phyloP scores from a whole-genome alignment of 2,113 vertebrate genomes.

The Cebus imitator region DNA sequence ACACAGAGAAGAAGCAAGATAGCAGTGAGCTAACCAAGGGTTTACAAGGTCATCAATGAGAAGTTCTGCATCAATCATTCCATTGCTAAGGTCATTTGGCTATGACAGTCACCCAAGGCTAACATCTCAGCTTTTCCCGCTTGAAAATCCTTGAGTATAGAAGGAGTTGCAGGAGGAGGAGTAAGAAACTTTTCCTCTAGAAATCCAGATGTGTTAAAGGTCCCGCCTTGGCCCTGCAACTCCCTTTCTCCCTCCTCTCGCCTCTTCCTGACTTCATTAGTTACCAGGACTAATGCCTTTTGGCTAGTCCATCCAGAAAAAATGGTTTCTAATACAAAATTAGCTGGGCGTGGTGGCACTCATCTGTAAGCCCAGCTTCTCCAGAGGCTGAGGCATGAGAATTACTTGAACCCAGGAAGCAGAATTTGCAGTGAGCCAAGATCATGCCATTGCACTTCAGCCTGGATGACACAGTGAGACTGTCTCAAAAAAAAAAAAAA shows the following conservation, averaged over 20 bases:
- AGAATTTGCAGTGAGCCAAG: too few species aligned
- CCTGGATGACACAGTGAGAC: too few species aligned
- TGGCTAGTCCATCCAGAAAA: conserved; percentile 18
- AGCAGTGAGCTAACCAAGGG: neutral
- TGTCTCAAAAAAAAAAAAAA: neutral
- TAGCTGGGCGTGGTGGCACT: too few species aligned
- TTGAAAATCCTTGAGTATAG: neutral
- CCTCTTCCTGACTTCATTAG: neutral
- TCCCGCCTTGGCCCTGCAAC: neutral
- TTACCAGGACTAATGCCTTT: neutral
- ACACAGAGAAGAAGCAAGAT: neutral
- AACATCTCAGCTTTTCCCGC: neutral
- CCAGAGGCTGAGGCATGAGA: too few species aligned
- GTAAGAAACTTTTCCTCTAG: neutral
- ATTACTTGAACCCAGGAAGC: too few species aligned
- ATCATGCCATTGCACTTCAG: too few species aligned
- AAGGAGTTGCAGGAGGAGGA: neutral
- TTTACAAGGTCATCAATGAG: neutral
- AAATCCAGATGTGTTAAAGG: neutral
- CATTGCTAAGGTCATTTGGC: neutral
- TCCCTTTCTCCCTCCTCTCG: neutral
- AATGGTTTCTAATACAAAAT: neutral
- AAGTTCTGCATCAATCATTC: neutral
- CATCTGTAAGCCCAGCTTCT: too few species aligned
- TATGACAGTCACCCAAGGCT: neutral